These are phyloP conservation scores for Augiades crinisus DNA, from an alignment of 2,888 invertebrate genomes.

Conservation along the genomic window DNA sequence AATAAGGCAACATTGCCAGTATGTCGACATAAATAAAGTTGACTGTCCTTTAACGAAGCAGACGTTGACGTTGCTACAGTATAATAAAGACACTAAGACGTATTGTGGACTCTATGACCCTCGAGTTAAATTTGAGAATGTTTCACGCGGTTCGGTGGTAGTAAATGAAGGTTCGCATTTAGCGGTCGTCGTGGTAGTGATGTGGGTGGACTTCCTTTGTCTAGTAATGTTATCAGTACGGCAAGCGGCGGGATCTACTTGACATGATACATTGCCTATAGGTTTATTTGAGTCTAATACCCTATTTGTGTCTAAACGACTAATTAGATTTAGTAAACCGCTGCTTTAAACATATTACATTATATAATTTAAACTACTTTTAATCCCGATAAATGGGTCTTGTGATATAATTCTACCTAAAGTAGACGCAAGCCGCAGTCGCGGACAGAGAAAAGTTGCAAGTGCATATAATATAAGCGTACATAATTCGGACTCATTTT, in stretches of 20 bases:
- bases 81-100: conserved; percentile 55
- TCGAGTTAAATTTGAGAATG: conserved; percentile 51
- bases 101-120: conserved; percentile 57
- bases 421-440: no score
- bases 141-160: conserved; percentile 44
- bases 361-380: no score
- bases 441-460: no score
- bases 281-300: conserved; percentile 47
- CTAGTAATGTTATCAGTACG: conserved; percentile 77
- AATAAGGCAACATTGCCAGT: conserved; percentile 76
- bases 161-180: conserved; percentile 76
- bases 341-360: background rate
- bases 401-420: no score
- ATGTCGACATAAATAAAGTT: conserved; percentile 79
- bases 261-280: conserved; percentile 74
- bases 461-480: no score
- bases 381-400: no score
- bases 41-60: conserved; percentile 80
- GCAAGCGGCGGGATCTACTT: conserved; percentile 57
- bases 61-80: conserved; percentile 73
- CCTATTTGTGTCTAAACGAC: conserved; percentile 21
- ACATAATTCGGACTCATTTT: no score
- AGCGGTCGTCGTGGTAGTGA: conserved; percentile 73
- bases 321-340: conserved; percentile 4
- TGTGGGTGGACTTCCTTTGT: conserved; percentile 81